Base-by-base conservation (phyloP, 1,140 invertebrate genomes). In the Bombus turneri region DNA sequence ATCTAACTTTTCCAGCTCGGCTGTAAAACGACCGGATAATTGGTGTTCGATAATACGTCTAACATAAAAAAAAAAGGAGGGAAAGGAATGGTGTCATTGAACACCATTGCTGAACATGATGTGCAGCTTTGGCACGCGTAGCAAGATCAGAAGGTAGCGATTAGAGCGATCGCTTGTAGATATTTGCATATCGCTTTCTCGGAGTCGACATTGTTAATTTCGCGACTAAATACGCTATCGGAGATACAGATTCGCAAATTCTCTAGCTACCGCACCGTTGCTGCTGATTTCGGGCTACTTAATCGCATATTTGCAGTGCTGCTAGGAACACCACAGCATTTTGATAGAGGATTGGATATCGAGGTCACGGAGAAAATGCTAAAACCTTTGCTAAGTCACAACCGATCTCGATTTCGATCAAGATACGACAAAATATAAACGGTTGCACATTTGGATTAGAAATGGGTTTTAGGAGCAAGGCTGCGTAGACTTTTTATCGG, bases 101-200 rank as follows among this genome's bases (percentile, higher is more conserved):
- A 82, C 81, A 86, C 62, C 31, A 31, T 31, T 31, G 31, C 31
- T 57, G 37, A 71, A 82, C 81, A 86, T 47, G 75, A 79, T 72
- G 76, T 22, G 66, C 39, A 37, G 66, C 66, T 71, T 88, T 68
- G 69, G 62, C 84, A 62, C 84, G 59, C 66, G 68, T 39, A 28
- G 47, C 31, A 37, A 85, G 86, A 89, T 89, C 76, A 86, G 75
- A 87, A 78, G 68, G 62, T 53, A 43, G 22, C 79, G 87, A 89
- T 89, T 80, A 68, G 57, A 81, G 41, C 28, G 73, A 71, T 62
- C 72, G 71, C 71, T 77, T 80, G 85, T 77, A 79, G 82, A 76
- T 84, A 88, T 92, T 92, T 91, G 88, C 90, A 91, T 92, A 91
- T 90, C 90, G 80, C 86, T 81, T 88, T 75, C 69, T 72, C 79